These are phyloP conservation scores for Lepidocyrtoides sp. DNA, from an alignment of 2,888 invertebrate genomes.

Conservation along the genomic window DNA sequence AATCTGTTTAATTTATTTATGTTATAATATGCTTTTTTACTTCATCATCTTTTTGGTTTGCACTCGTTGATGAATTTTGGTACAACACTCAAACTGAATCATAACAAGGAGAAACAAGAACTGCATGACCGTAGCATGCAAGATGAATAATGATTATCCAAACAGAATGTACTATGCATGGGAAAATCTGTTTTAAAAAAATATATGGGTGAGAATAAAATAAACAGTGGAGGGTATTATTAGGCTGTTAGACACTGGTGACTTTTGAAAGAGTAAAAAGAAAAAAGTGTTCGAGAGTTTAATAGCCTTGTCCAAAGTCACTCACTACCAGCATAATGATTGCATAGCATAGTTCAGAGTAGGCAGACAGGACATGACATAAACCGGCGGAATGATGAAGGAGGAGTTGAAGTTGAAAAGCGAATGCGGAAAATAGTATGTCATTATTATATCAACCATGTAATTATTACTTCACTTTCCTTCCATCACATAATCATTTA, in stretches of 20 bases:
- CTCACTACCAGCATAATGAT: too few relatives aligned
- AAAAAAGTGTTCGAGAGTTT: neutral
- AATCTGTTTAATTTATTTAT: too few relatives aligned
- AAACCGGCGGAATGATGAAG: neutral
- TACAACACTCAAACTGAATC: too few relatives aligned
- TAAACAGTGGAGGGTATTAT: neutral
- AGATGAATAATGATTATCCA: neutral
- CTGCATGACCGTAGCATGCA: too few relatives aligned
- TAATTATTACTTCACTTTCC: neutral
- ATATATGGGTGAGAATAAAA: neutral
- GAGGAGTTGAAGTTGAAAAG: neutral
- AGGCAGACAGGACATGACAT: neutral
- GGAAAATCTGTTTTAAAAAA: slow-evolving; percentile 6
- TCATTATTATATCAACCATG: slow-evolving; percentile 9
- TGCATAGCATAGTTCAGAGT: too few relatives aligned
- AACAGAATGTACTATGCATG: neutral
- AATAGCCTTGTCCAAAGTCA: neutral
- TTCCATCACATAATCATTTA: slow-evolving; percentile 11
- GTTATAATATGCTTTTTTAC: too few relatives aligned
- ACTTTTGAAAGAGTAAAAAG: too few relatives aligned
- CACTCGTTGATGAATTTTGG: too few relatives aligned
- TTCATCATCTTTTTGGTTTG: too few relatives aligned
- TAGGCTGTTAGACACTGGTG: neutral
- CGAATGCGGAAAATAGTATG: neutral
- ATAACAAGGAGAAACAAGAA: neutral